Conservation (phyloP, 2,797 vertebrate genomes). For the Delichon dasypus region DNA sequence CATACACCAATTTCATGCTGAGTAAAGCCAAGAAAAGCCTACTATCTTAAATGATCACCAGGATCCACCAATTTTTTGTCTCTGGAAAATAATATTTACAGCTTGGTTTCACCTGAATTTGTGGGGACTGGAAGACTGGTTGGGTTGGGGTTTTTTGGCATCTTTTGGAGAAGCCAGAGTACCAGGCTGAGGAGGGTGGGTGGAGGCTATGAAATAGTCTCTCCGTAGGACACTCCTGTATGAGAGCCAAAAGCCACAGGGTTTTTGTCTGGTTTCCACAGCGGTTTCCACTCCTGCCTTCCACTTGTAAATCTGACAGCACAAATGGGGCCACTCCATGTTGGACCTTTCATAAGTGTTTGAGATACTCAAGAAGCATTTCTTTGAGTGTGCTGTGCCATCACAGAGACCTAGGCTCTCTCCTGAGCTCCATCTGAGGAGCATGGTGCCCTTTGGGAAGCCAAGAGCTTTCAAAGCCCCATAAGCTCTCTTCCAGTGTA, state of each 20-base stretch:
- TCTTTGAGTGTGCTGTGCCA: not conserved
- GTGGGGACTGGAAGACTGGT: too few relatives aligned
- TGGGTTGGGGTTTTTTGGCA: not conserved
- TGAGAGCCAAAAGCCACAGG: not conserved
- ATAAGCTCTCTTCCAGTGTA: fast-evolving
- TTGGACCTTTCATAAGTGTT: not conserved
- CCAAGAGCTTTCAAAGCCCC: not conserved
- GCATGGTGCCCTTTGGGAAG: not conserved
- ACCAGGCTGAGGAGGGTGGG: not conserved
- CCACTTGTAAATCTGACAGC: not conserved
- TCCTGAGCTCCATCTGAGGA: not conserved
- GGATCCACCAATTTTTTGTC: not conserved
- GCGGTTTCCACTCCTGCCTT: not conserved
- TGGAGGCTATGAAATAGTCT: not conserved
- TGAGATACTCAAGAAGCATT: not conserved
- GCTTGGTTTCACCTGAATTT: not conserved
- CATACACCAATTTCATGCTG: not conserved
- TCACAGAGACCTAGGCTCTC: not conserved
- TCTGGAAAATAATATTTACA: not conserved
- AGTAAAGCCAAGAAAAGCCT: not conserved
- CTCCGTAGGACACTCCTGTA: not conserved
- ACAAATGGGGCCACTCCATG: not conserved
- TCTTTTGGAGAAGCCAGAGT: not conserved
- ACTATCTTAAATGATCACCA: not conserved
- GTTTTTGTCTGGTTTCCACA: not conserved